Conservation (phyloP, 2,113 vertebrate species). For the Electrona antarctica region DNA sequence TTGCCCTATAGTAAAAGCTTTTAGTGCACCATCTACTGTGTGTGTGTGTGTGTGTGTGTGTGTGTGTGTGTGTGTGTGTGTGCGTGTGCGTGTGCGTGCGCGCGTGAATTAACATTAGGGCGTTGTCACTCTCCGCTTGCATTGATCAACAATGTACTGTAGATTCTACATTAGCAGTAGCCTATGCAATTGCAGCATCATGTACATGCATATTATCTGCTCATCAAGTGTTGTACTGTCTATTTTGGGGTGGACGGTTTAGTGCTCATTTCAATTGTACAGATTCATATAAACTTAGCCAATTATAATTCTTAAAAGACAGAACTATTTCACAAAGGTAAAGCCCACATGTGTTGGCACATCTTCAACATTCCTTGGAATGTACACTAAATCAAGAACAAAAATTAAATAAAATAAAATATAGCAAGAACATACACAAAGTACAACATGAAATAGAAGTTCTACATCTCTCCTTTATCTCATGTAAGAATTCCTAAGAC, state of each 20-base stretch:
- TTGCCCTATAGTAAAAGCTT: background rate
- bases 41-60: background rate
- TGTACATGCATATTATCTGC: background rate
- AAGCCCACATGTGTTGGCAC: constrained; percentile 28
- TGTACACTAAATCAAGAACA: constrained; percentile 38
- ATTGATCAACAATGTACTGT: background rate
- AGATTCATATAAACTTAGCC: constrained; percentile 16
- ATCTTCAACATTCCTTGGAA: constrained; percentile 62
- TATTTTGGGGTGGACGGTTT: constrained; percentile 25
- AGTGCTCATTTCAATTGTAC: background rate
- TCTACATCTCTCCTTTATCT: background rate
- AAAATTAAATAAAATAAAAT: constrained; percentile 6
- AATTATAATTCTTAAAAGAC: constrained; percentile 20
- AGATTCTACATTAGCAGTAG: background rate
- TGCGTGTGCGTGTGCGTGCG: constrained; percentile 7
- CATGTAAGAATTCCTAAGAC: constrained; percentile 5
- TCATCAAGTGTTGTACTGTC: background rate
- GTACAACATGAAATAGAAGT: background rate
- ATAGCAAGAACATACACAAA: constrained; percentile 20
- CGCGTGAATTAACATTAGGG: background rate
- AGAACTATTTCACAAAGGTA: constrained; percentile 56
- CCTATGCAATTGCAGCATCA: background rate
- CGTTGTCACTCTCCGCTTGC: background rate
- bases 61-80: background rate
- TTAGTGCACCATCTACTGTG: background rate